A percentile compares a stretch with the other conserved stretches of the same genome.
These are phyloP conservation scores for Amphipoea oculea DNA, from an alignment of 2,888 invertebrate species.

Conservation along the genomic window DNA sequence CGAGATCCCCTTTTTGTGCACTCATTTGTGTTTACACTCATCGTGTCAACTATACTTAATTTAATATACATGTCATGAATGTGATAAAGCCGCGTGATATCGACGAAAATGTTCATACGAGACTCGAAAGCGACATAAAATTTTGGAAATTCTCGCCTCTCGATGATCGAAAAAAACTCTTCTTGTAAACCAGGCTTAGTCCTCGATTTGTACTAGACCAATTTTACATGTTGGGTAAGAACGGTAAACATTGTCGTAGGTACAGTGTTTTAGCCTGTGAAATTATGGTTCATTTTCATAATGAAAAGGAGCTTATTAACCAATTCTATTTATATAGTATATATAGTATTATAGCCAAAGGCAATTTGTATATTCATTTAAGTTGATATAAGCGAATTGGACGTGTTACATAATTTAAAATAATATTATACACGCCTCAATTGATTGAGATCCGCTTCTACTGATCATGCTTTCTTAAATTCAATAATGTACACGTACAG, in stretches of 20 bases:
- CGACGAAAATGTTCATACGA: background rate
- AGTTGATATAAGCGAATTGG: too few species aligned
- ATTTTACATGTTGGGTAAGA: background rate
- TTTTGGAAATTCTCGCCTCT: background rate
- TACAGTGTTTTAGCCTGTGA: background rate
- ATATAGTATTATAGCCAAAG: slow-evolving; percentile 20
- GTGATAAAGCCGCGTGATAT: background rate
- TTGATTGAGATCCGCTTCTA: background rate
- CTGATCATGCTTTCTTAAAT: background rate
- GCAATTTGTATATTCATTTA: slow-evolving; percentile 22
- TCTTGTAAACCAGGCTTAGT: background rate
- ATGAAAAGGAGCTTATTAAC: slow-evolving; percentile 2
- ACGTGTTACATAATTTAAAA: slow-evolving; percentile 17
- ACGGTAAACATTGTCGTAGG: slow-evolving; percentile 15
- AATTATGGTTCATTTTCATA: background rate
- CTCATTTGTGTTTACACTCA: background rate
- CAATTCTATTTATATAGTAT: too few species aligned
- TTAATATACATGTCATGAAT: background rate
- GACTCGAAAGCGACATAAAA: too few species aligned
- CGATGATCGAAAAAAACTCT: background rate
- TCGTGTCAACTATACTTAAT: background rate
- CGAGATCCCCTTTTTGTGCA: background rate
- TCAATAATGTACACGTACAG: too few species aligned
- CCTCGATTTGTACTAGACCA: background rate
- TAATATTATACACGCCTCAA: background rate